phyloP scores from a whole-genome alignment of 2,888 invertebrate genomes.

The Parnassius apollo region DNA sequence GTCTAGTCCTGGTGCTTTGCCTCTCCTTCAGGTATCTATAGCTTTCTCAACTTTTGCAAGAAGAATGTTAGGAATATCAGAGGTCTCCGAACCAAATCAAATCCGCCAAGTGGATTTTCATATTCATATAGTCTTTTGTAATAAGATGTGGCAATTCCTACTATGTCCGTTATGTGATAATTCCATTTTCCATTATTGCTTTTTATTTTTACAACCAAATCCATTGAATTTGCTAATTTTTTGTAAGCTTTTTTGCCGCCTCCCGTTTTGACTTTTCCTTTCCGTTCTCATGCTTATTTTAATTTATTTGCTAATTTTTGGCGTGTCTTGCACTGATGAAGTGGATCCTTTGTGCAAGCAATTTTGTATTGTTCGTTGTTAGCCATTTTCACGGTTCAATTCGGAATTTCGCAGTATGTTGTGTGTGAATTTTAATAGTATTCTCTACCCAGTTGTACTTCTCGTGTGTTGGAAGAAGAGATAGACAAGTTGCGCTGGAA shows the following conservation, averaged over 20 bases:
- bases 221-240: constrained; percentile 24
- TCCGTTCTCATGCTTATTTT: constrained; percentile 35
- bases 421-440: constrained; percentile 17
- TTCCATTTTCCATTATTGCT: constrained; percentile 19
- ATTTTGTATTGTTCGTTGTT: constrained; percentile 25
- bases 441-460: too few relatives aligned
- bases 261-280: constrained; percentile 27
- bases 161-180: constrained; percentile 25
- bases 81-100: too few relatives aligned
- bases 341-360: constrained; percentile 25
- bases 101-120: too few relatives aligned
- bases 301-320: constrained; percentile 35
- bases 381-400: constrained; percentile 18
- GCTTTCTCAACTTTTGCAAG: too few relatives aligned
- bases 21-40: too few relatives aligned
- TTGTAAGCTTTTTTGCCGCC: constrained; percentile 30
- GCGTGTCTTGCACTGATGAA: constrained; percentile 30
- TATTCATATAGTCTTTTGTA: constrained; percentile 26
- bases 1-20: too few relatives aligned
- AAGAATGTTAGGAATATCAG: too few relatives aligned
- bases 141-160: constrained; percentile 27
- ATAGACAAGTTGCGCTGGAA: too few relatives aligned
- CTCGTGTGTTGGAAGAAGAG: too few relatives aligned
- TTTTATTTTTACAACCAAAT: constrained; percentile 32
- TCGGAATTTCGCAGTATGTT: constrained; percentile 7